These are phyloP conservation scores for Semotilus atromaculatus DNA, from an alignment of 2,797 vertebrate species.

Conservation along the genomic window DNA sequence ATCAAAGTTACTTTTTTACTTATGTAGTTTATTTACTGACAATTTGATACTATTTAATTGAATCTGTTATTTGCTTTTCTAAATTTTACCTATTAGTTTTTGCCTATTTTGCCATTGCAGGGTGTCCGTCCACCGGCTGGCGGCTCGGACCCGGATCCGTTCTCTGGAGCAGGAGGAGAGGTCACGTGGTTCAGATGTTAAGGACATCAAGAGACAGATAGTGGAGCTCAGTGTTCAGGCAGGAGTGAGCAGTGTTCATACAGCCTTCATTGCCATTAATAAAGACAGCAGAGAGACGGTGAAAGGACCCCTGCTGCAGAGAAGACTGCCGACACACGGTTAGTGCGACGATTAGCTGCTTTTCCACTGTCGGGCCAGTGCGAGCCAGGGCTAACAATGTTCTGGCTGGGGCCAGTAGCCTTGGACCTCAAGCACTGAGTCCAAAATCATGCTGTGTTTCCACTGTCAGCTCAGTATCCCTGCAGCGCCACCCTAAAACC, in stretches of 20 bases:
- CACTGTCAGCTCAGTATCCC: no score
- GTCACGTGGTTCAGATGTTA: slow-evolving; percentile 29
- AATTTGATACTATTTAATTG: neutral
- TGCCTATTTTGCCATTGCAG: neutral
- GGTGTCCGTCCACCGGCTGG: slow-evolving; percentile 68
- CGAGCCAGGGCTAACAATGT: no score
- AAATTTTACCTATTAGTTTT: neutral
- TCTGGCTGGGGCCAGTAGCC: no score
- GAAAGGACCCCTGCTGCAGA: slow-evolving; percentile 68
- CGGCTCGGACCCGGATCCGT: slow-evolving; percentile 75
- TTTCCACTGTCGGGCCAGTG: no score
- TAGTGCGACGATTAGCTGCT: slow-evolving; percentile 20
- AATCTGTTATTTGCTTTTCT: no score
- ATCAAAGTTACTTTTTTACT: no score
- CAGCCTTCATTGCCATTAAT: slow-evolving; percentile 79
- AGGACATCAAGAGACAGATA: slow-evolving; percentile 65
- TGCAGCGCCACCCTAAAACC: no score
- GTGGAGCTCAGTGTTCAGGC: slow-evolving; percentile 78
- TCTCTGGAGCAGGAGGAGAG: slow-evolving; percentile 69
- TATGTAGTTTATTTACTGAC: no score
- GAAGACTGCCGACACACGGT: slow-evolving; percentile 64
- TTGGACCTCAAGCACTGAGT: no score
- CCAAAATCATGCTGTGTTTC: no score
- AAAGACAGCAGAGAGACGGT: slow-evolving; percentile 66
- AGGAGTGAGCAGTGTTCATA: slow-evolving; percentile 81